A percentile compares a stretch with the other conserved stretches of the same genome.
phyloP scores from a whole-genome alignment of 2,113 vertebrate species.

The Buteo buteo region DNA sequence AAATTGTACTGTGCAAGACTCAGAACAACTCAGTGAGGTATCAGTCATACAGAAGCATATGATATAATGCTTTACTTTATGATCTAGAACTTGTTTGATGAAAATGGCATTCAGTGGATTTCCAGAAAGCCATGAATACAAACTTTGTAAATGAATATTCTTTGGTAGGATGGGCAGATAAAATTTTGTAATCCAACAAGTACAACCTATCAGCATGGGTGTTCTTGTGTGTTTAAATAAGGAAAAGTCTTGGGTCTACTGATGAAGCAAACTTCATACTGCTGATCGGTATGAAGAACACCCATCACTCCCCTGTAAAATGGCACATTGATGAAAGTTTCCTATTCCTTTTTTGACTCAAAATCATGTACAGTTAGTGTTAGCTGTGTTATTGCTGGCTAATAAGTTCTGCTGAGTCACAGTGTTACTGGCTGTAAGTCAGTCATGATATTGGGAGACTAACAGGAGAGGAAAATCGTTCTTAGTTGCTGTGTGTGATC shows the following conservation, averaged over 20 bases:
- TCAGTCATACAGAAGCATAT: not conserved
- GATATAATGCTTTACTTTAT: not conserved
- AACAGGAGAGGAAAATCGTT: not conserved
- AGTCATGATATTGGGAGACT: not conserved
- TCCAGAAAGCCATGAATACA: not conserved
- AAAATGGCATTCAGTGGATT: not conserved
- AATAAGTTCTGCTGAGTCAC: not conserved
- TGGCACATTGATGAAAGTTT: not conserved
- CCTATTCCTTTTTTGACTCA: not conserved
- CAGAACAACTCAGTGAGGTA: slow-evolving; percentile 56
- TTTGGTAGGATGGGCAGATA: not conserved
- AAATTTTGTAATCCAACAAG: not conserved
- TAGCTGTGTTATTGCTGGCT: not conserved
- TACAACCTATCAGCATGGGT: not conserved
- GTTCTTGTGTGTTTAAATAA: not conserved
- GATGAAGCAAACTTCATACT: not conserved
- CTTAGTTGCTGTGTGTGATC: not conserved
- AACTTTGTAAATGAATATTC: not conserved
- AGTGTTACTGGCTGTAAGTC: not conserved
- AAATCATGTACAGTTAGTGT: not conserved
- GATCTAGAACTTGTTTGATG: not conserved
- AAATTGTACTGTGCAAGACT: slow-evolving; percentile 56
- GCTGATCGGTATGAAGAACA: not conserved
- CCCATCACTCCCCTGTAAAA: not conserved
- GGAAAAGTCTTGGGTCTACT: not conserved